A percentile compares a stretch with the other conserved stretches of the same genome.
Evolutionary conservation across 2,797 vertebrate species (phyloP).

Genomic region (Strix occidentalis): DNA sequence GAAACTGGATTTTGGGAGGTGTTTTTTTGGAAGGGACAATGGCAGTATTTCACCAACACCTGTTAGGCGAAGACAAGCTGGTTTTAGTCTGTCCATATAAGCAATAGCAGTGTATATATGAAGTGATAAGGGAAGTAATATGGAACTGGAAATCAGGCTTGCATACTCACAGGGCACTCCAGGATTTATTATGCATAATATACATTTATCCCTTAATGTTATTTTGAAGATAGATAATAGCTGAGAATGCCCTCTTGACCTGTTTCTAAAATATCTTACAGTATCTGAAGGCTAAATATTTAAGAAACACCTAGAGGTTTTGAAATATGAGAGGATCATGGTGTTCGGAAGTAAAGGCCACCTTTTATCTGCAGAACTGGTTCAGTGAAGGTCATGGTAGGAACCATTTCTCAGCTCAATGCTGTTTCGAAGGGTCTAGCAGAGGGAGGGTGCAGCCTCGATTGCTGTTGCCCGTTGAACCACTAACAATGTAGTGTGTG

Average conservation of each 20-base stretch:
- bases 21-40: background rate
- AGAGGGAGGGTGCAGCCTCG: background rate
- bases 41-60: background rate
- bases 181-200: background rate
- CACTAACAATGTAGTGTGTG: background rate
- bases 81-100: background rate
- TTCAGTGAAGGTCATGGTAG: background rate
- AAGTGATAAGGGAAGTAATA: background rate
- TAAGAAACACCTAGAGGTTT: background rate
- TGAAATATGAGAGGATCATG: background rate
- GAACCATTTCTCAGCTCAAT: fast-evolving
- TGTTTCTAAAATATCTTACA: background rate
- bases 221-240: background rate
- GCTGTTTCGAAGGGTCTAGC: background rate
- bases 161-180: background rate
- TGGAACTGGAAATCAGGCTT: background rate
- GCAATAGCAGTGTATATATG: background rate
- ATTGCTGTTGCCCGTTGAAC: background rate
- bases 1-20: background rate
- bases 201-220: background rate
- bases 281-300: background rate
- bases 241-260: background rate
- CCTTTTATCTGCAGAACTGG: background rate
- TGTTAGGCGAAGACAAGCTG: background rate
- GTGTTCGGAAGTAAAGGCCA: background rate